Conservation (phyloP, 2,888 invertebrate species). For the Polydesmus complanatus region DNA sequence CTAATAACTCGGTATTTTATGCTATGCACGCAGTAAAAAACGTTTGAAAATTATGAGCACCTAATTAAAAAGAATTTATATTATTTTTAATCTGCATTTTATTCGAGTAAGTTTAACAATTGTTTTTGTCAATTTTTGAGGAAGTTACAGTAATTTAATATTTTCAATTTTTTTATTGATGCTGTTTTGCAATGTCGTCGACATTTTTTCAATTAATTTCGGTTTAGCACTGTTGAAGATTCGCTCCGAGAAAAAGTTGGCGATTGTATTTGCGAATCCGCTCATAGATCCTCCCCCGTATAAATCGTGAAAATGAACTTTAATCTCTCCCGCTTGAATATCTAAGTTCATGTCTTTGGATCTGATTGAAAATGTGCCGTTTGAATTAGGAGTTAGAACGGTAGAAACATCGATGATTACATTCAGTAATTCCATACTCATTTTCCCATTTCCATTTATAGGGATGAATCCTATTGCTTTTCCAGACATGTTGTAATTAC, state of each 20-base stretch:
- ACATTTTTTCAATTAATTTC: slow-evolving; percentile 1
- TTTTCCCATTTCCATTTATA: slow-evolving; percentile 7
- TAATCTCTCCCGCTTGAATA: background rate
- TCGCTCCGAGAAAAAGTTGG: slow-evolving; percentile 3
- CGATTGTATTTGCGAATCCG: slow-evolving; percentile 3
- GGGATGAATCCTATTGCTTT: slow-evolving; percentile 8
- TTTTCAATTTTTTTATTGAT: background rate
- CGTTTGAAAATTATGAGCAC: no score
- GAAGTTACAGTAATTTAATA: background rate
- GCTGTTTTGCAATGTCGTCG: background rate
- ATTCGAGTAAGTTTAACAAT: background rate
- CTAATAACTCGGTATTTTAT: background rate
- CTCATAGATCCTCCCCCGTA: slow-evolving; percentile 4
- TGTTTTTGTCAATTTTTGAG: background rate
- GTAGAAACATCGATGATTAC: background rate
- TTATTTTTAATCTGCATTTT: background rate
- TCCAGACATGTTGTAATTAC: slow-evolving; percentile 8
- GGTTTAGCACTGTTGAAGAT: slow-evolving; percentile 7
- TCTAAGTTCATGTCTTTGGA: background rate
- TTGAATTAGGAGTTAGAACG: background rate
- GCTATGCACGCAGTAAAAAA: background rate
- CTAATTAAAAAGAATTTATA: no score
- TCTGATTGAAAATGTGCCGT: slow-evolving; percentile 2
- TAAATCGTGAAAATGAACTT: slow-evolving; percentile 11
- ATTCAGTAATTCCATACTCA: background rate